phyloP scores from a whole-genome alignment of 1,140 invertebrate species.

The Anastatus disparis region DNA sequence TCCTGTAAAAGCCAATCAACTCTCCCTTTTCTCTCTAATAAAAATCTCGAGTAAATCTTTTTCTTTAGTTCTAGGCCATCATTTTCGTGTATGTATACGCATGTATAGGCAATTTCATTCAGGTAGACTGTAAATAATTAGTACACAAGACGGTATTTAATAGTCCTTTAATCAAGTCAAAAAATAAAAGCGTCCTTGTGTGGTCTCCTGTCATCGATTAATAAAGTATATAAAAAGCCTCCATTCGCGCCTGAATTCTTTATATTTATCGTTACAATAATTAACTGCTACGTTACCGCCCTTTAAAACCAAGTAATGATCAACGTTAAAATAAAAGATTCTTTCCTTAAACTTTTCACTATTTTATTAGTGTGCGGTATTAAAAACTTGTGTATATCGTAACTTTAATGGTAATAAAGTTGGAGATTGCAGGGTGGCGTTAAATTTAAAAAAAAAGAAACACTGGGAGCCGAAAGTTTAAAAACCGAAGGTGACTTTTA shows the following conservation, averaged over 20 bases:
- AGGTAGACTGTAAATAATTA: neutral
- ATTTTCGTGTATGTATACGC: neutral
- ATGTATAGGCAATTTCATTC: no score
- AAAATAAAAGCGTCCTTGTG: conserved; percentile 10
- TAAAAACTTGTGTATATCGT: neutral
- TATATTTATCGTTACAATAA: neutral
- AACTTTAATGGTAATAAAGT: neutral
- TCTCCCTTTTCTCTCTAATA: no score
- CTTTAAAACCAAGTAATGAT: no score
- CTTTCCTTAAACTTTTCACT: no score
- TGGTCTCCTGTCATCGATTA: conserved; percentile 26
- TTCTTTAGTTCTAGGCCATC: neutral
- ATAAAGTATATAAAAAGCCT: no score
- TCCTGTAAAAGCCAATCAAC: no score
- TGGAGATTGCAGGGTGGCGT: neutral
- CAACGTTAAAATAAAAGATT: no score
- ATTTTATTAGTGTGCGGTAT: neutral
- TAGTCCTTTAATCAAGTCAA: neutral
- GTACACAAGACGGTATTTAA: neutral
- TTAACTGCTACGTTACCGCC: neutral
- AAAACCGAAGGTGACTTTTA: neutral
- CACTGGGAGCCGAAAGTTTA: neutral
- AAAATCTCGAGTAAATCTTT: neutral
- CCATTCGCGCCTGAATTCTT: neutral
- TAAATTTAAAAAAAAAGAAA: no score